Evolutionary conservation across 1,140 invertebrate genomes (phyloP), one percentile per base, ranked within the genome.

Genomic region (Drosophila pachea): DNA sequence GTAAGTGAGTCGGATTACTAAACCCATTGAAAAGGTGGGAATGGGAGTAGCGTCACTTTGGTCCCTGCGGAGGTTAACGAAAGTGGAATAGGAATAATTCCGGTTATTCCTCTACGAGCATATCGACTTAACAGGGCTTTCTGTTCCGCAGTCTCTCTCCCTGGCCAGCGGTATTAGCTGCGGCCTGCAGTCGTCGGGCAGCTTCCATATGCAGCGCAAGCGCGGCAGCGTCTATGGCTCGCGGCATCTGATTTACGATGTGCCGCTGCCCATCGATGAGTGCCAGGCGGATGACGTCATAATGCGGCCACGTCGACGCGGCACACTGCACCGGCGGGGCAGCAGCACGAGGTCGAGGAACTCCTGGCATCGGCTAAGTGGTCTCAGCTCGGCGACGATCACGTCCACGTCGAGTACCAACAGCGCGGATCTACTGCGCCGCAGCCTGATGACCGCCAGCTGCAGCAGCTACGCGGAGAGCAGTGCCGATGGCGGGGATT

Each of bases 181-280:
- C 12, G 70, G 66, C 12, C 11, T 74, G 42, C 67, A 68, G 14
- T 58, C 50, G 50, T 43, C 59, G 5, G 75, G 76, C 4, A 74
- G 62, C 38, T 81, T 68, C 11, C 60, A 53, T 14, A 29, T 79
- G 11, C 72, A 70, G 14, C 77, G 82, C 7, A 86, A 73, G 29
- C 89, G 89, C 67, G 88, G 90, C 8, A 91, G 89, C 9, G 88
- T 91, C 29, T 91, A 90, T 29, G 91, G 91, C 0, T 93, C 92
- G 0, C 89, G 91, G 16, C 92, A 93, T 73, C 90, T 93, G 42
- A 91, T 92, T 14, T 92, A 93, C 64, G 92, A 93, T 73, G 89
- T 93, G 29, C 91, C 91, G 8, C 78, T 93, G 11, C 91, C 92
- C 3, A 91, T 91, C 7, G 93, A 93, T 59, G 92, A 93, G 70